These are phyloP conservation scores for Cantharis nigra DNA, from an alignment of 2,888 invertebrate genomes.

Conservation along the genomic window DNA sequence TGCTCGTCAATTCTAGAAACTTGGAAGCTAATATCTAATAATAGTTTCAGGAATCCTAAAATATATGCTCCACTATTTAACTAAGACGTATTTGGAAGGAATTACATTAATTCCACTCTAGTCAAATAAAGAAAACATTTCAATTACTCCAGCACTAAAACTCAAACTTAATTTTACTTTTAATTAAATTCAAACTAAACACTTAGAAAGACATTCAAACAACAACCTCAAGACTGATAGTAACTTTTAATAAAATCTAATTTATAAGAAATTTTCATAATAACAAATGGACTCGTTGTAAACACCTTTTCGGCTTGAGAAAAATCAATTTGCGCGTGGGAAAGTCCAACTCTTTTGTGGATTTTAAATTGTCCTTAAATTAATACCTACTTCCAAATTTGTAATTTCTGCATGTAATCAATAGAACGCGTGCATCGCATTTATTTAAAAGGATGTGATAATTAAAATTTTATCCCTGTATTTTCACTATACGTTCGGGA, in stretches of 20 bases:
- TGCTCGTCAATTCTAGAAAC: slow-evolving; percentile 7
- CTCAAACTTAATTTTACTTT: background rate
- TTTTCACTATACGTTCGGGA: background rate
- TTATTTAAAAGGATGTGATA: background rate
- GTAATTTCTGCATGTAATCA: background rate
- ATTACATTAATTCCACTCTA: background rate
- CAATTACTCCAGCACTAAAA: background rate
- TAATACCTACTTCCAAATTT: background rate
- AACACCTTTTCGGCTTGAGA: background rate
- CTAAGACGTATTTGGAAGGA: background rate
- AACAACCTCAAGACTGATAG: background rate
- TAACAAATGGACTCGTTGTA: background rate
- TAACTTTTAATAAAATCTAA: background rate
- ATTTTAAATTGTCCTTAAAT: background rate
- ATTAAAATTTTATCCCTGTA: background rate
- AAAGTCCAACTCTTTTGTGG: background rate
- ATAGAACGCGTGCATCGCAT: background rate
- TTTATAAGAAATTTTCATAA: background rate
- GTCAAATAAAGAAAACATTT: background rate
- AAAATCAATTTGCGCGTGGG: background rate
- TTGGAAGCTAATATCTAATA: slow-evolving; percentile 1
- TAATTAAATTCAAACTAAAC: background rate
- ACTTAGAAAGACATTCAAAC: background rate
- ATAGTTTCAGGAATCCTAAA: slow-evolving; percentile 1
- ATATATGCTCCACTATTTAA: background rate